These are phyloP conservation scores for Amia ocellicauda DNA, from an alignment of 2,113 vertebrate species.

Conservation along the genomic window DNA sequence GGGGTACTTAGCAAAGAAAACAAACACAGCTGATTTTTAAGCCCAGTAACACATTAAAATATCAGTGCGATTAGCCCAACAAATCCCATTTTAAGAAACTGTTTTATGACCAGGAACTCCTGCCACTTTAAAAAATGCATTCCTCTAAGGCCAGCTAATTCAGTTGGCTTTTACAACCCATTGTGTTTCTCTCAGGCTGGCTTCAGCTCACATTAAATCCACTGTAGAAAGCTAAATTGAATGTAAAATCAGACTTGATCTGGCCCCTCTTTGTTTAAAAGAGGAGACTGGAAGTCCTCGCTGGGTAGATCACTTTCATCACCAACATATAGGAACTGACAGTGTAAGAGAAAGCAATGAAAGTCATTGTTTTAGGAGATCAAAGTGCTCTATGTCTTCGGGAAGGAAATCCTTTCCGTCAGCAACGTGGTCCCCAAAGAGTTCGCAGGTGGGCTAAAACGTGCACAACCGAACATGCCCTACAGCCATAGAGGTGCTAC, in stretches of 20 bases:
- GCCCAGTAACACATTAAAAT: constrained; percentile 73
- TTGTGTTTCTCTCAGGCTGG: constrained; percentile 79
- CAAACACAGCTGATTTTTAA: constrained; percentile 71
- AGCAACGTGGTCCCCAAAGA: constrained; percentile 64
- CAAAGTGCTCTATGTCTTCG: constrained; percentile 76
- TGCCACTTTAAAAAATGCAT: constrained; percentile 86
- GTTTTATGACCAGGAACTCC: constrained; percentile 80
- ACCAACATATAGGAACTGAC: constrained; percentile 77
- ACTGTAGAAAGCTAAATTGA: constrained; percentile 79
- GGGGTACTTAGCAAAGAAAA: constrained; percentile 69
- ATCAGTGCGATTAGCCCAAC: constrained; percentile 70
- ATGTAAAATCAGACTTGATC: constrained; percentile 74
- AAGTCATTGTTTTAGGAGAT: constrained; percentile 83
- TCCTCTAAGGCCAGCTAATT: constrained; percentile 80
- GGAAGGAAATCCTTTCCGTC: constrained; percentile 85
- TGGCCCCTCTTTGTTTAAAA: constrained; percentile 78
- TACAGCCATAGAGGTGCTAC: no score
- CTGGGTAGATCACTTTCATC: constrained; percentile 79
- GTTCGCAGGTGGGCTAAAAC: constrained; percentile 68
- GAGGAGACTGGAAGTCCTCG: constrained; percentile 74
- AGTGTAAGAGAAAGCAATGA: constrained; percentile 76
- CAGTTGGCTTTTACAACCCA: constrained; percentile 84
- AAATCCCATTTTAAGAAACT: constrained; percentile 83
- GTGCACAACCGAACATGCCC: not conserved
- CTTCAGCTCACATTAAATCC: constrained; percentile 81